These are phyloP conservation scores for Pionites leucogaster DNA, from an alignment of 2,113 vertebrate species.

Conservation along the genomic window DNA sequence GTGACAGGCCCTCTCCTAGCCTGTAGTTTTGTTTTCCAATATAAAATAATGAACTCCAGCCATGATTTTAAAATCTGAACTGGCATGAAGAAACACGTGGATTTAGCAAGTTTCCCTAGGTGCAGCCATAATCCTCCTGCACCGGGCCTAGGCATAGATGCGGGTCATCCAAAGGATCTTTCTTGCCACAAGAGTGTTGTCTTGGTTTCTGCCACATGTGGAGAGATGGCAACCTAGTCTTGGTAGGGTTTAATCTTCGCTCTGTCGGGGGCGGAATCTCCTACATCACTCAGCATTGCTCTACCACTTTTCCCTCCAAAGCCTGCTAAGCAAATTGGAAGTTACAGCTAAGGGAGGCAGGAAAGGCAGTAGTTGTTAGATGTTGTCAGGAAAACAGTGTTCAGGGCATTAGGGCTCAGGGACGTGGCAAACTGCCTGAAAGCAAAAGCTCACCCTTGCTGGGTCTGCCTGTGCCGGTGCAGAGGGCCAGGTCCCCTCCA, in stretches of 20 bases:
- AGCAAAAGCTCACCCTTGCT: neutral
- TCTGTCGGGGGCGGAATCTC: neutral
- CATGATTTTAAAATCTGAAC: neutral
- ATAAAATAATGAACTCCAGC: neutral
- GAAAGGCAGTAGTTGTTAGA: neutral
- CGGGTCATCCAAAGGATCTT: neutral
- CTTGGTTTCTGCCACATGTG: neutral
- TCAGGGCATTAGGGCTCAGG: neutral
- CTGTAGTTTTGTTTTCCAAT: neutral
- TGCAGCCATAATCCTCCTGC: neutral
- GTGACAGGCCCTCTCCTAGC: neutral
- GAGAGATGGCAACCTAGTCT: neutral
- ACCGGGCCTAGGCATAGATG: neutral
- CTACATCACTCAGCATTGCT: accelerated
- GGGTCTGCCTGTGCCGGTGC: neutral
- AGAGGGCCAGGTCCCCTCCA: neutral
- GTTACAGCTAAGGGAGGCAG: neutral
- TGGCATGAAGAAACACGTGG: neutral
- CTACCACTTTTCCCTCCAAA: neutral
- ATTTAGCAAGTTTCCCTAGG: neutral
- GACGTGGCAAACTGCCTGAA: neutral
- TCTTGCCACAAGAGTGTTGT: neutral
- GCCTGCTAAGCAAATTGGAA: neutral
- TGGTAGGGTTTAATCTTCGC: neutral
- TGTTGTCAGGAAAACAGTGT: neutral